Percentiles rank a stretch among this genome's conserved stretches.
Conservation (phyloP, 1,140 invertebrate genomes). For the Steinernema khuongi region DNA sequence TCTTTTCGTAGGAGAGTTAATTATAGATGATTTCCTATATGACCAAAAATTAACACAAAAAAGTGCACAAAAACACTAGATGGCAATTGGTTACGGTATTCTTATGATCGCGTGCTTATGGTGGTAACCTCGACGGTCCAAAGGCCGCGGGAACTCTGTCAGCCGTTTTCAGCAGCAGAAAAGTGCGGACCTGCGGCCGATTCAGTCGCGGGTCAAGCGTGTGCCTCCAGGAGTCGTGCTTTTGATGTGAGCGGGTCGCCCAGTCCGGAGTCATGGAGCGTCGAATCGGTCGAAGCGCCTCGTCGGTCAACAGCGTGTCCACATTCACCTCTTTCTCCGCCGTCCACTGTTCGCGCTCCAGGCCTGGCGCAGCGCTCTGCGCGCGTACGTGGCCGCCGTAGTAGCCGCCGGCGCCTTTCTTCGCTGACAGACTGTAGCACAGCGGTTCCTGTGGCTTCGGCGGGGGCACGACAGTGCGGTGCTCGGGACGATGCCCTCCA, state of each 20-base stretch:
- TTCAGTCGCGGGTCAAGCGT: conserved; percentile 32
- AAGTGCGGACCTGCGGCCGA: conserved; percentile 29
- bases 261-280: conserved; percentile 35
- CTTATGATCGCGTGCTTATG: too few relatives aligned
- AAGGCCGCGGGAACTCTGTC: background rate
- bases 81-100: too few relatives aligned
- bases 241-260: conserved; percentile 27
- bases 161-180: background rate
- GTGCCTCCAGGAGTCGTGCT: conserved; percentile 36
- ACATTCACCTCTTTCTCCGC: conserved; percentile 40
- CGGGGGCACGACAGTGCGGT: background rate
- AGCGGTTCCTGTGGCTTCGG: conserved; percentile 43
- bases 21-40: too few relatives aligned
- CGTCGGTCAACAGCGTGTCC: conserved; percentile 35
- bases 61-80: too few relatives aligned
- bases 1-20: too few relatives aligned
- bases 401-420: conserved; percentile 33
- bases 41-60: too few relatives aligned
- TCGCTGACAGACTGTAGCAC: conserved; percentile 44
- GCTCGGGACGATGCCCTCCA: conserved; percentile 26
- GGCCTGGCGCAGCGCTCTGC: conserved; percentile 4
- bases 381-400: conserved; percentile 17
- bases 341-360: background rate
- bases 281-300: conserved; percentile 27
- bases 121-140: background rate